Evolutionary conservation across 2,113 vertebrate species (phyloP), one percentile per base, ranked within the genome.

Genomic region (Ctenodactylus gundi): DNA sequence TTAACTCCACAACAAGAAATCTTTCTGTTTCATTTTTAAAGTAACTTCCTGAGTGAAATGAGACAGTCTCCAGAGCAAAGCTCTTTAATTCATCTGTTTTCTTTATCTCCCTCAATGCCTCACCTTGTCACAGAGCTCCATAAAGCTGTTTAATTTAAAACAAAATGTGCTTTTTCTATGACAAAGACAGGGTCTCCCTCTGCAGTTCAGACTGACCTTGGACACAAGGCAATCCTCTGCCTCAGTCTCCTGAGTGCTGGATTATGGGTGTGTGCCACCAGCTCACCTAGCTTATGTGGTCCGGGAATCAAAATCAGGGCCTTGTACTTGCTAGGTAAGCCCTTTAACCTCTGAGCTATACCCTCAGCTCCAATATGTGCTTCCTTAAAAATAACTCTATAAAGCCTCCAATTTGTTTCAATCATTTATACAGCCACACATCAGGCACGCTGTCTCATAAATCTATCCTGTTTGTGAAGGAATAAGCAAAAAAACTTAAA

Each of bases 401-500:
- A 67, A 94, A 95, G 67, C 36, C 77, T 72, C 89, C 34, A 62
- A 46, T 73, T 68, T 93, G 15, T 70, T 88, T 80, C 57, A 75
- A 70, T 86, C 41, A 73, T 39, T 94, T 93, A 85, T 88, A 77
- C 36, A 95, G 55, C 2, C 23, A 67, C 29, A 88, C 3, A 73
- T 55, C 36, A 91, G 34, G 25, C 21, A 85, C 12, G 20, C n/a
- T 86, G 34, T 87, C n/a, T 92, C 51, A 51, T 65, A 84, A 85
- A 78, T 93, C 58, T 89, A 46, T 53, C 44, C 9, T 90, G 7
- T 64, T 95, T 83, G 75, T 46, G 94, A 39, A 62, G 23, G n/a
- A 93, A 27, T 49, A 77, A 88, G 44, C 34, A 62, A 85, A 95
- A 82, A n/a, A 44, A 89, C 49, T 68, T 87, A 85, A 20, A 94